Base-by-base conservation (phyloP, 2,113 vertebrate species). In the Chloropsis hardwickii region DNA sequence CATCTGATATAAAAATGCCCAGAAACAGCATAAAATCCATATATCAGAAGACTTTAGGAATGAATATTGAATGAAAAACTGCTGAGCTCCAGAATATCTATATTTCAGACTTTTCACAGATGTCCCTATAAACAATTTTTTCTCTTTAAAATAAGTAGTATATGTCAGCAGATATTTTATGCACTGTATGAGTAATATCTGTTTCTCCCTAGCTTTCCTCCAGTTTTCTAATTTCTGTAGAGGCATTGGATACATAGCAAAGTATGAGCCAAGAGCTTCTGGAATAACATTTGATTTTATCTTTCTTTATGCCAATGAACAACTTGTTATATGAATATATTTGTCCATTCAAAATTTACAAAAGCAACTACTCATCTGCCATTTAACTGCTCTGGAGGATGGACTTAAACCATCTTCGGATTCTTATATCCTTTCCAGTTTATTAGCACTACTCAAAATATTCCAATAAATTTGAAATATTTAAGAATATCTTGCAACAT, bases 31-130 rank as follows among this genome's bases (percentile, higher is more conserved):
- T 92, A 84, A 81, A 93, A 95, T 89, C 27, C 48, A 84, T 94
- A 89, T 60, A 92, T 96, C 92, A 96, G 48, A 88, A 91, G 47
- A 70, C 44, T 86, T 86, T 17, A 66, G 64, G 84, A 88, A 88
- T 88, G 73, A 93, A 83, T 96, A 91, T 69, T 92, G 87, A 95
- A 95, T 97, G 82, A 93, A 95, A 96, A 95, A 93, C 91, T 95
- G 88, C 91, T 92, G 91, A 95, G 86, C 58, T 94, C 4, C 39
- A 78, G 87, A 89, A 84, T 92, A 91, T 86, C 79, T 95, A 20
- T 88, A 65, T 80, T 79, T 33, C 47, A 71, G 57, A 81, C 64
- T 88, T 83, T 74, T 87, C 73, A 95, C 56, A 94, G 78, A 62
- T 93, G 83, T 79, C 85, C 50, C 67, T 95, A 83, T 88, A 94